Percentiles rank a stretch among this genome's conserved stretches.
phyloP scores from a whole-genome alignment of 2,888 invertebrate genomes.

The Xylota segnis region DNA sequence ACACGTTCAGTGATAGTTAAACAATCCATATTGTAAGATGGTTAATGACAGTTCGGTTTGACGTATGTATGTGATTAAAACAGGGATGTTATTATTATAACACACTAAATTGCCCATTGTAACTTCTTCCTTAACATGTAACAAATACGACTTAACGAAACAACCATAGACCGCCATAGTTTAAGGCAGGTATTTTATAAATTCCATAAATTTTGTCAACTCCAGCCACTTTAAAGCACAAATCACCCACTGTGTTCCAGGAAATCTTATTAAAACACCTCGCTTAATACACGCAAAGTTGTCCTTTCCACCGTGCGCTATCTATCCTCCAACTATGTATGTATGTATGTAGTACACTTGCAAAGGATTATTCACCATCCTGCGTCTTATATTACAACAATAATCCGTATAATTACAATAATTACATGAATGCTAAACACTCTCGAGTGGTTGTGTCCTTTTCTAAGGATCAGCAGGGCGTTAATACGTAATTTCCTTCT shows the following conservation, averaged over 20 bases:
- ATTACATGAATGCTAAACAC: constrained; percentile 41
- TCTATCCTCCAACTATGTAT: not conserved
- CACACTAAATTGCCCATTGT: too few relatives aligned
- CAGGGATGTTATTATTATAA: too few relatives aligned
- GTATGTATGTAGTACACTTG: not conserved
- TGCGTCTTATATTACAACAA: constrained; percentile 20
- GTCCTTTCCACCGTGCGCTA: not conserved
- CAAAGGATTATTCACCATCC: constrained; percentile 3
- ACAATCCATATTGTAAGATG: too few relatives aligned
- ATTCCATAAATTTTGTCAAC: not conserved
- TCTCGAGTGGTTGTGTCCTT: constrained; percentile 23
- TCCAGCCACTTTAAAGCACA: not conserved
- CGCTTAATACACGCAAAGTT: not conserved
- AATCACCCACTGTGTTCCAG: not conserved
- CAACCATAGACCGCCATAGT: too few relatives aligned
- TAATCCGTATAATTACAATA: constrained; percentile 41
- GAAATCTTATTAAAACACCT: constrained; percentile 36
- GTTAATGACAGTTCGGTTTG: too few relatives aligned
- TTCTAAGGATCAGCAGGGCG: constrained; percentile 16
- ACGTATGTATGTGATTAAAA: too few relatives aligned
- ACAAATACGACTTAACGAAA: too few relatives aligned
- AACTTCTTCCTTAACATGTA: too few relatives aligned
- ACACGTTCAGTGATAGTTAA: too few relatives aligned
- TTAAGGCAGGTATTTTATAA: not conserved
- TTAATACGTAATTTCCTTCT: not conserved